Evolutionary conservation across 1,140 invertebrate genomes (phyloP).

Genomic region (Coboldia fuscipes): DNA sequence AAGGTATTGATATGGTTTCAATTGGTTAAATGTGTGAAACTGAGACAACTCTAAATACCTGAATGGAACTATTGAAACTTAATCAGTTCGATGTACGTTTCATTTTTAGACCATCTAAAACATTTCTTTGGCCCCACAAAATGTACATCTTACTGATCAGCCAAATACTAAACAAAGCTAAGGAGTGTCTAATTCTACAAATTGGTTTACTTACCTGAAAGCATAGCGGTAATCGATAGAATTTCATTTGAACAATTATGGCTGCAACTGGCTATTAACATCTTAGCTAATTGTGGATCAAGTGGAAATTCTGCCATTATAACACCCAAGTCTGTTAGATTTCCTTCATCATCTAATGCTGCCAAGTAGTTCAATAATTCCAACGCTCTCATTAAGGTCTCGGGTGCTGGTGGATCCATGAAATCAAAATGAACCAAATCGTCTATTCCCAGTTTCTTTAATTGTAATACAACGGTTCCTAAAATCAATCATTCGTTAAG

Average conservation of each 20-base stretch:
- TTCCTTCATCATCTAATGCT: slow-evolving; percentile 75
- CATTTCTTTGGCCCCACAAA: too few species aligned
- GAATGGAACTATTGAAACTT: too few species aligned
- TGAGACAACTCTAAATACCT: too few species aligned
- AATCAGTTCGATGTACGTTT: too few species aligned
- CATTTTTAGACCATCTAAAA: too few species aligned
- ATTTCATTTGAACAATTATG: slow-evolving; percentile 99
- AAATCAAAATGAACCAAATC: slow-evolving; percentile 99
- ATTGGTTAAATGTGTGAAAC: slow-evolving; percentile 7
- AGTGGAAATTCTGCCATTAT: slow-evolving; percentile 99
- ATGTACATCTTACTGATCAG: too few species aligned
- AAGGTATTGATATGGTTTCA: slow-evolving; percentile 5
- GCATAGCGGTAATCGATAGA: slow-evolving; percentile 95
- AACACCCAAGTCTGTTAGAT: slow-evolving; percentile 86
- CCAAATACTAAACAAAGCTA: too few species aligned
- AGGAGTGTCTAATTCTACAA: too few species aligned
- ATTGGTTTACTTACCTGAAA: slow-evolving; percentile 66
- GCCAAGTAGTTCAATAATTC: slow-evolving; percentile 95
- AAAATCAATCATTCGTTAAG: too few species aligned
- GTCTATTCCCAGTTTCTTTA: slow-evolving; percentile 98
- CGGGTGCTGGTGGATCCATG: slow-evolving; percentile 99
- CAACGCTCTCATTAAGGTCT: slow-evolving; percentile 97
- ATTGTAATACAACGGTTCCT: slow-evolving; percentile 81
- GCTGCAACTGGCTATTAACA: slow-evolving; percentile 92
- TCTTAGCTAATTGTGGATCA: slow-evolving; percentile 97